Base-by-base conservation (phyloP, 2,113 vertebrate species). In the Lagopus leucura region DNA sequence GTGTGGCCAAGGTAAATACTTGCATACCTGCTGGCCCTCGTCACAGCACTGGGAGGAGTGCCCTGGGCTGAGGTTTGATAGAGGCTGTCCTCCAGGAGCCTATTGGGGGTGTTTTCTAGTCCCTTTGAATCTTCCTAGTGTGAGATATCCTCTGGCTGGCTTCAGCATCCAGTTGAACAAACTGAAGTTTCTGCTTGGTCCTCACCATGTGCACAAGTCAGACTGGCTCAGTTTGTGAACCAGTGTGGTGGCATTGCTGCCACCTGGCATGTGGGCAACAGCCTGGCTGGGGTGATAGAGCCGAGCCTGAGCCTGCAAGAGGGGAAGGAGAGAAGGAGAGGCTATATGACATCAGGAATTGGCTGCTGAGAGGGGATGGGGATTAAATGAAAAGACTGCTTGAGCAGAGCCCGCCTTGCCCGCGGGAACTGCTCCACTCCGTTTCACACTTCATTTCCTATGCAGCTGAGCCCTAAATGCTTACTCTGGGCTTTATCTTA, bases 221-320 rank as follows among this genome's bases (percentile, higher is more conserved):
- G 57, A 48, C 64, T 93, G 47, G 61, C 0, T 4, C 50, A 30
- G 24, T 67, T 85, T 86, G 50, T 0, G 2, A 83, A 50, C 15
- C 0, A 0, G 30, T 1, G 4, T 47, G 32, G 61, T 48, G 66
- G 17, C 32, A 52, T 30, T 20, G 5, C 43, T 64, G 72, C 36
- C 72, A 52, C 55, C 2, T 4, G 63, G 67, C 45, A 1, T 1
- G 5, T 1, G 1, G 69, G 32, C 64, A 73, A 73, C 4, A 72
- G 25, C 13, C n/a, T 18, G 0, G 1, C 20, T 34, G 50, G 32
- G 73, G 64, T 10, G 28, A 21, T 32, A 34, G 30, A 69, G 7
- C 20, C 43, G n/a, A 43, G 17, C 8, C 5, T 76, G 27, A 80
- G 40, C 10, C 36, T 40, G 17, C 0, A 0, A 73, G 22, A 85